Base-by-base conservation (phyloP, 2,113 vertebrate genomes). In the Argyrosomus japonicus region DNA sequence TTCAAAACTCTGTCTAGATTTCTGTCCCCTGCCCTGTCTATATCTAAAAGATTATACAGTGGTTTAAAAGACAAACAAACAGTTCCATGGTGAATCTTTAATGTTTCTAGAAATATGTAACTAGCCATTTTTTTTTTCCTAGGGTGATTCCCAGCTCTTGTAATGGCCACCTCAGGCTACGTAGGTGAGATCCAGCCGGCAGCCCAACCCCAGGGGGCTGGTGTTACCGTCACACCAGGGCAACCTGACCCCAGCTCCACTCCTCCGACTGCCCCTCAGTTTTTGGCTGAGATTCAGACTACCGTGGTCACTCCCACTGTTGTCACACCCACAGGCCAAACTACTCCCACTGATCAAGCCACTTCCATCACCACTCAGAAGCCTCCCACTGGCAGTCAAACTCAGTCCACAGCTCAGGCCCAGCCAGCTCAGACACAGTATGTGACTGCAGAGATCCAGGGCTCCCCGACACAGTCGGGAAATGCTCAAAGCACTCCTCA, bases 81-180 rank as follows among this genome's bases (percentile, higher is more conserved):
- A 56, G 7, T 27, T 54, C 21, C 32, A 45, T 3, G 50, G 8
- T 53, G 3, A 4, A 65, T 54, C 32, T 12, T 21, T 21, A 13
- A 27, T 47, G 21, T 64, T 68, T 32, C 11, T 6, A 69, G 1
- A 58, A 56, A 67, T 40, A 4, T 2, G 0, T 54, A 68, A 77
- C 5, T 51, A 76, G 48, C 69, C 10, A 15, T 76, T 76, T 81
- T n/a, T 91, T 86, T 74, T 23, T 58, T 61, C n/a, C 48, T 36
- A 87, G 89, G 71, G 86, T 91, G 81, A 94, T 73, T 81, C 77
- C 93, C 81, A 87, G 75, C 50, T 85, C 76, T 77, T 91, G 93
- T 89, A 86, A 98, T 98, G 97, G 96, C 97, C 94, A 97, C 97
- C 87, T 95, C 97, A 95, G 95, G 95, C 67, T 98, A 97, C 2